Evolutionary conservation across 2,797 vertebrate species (phyloP).

Genomic region (Gymnoscopelus microlampas): DNA sequence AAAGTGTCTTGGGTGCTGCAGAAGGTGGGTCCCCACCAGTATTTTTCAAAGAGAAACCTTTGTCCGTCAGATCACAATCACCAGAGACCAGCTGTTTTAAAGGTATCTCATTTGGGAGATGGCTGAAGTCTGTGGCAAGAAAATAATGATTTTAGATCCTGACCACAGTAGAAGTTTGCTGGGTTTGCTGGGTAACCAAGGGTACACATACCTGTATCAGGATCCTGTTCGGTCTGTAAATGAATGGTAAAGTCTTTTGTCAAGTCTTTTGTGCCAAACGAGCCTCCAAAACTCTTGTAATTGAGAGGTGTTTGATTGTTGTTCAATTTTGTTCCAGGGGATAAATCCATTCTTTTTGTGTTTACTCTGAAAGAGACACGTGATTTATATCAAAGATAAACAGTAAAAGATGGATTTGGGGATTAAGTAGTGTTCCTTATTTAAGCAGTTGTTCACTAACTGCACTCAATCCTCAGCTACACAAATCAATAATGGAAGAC

Average conservation of each 20-base stretch:
- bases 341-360: conserved; percentile 49
- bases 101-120: conserved; percentile 80
- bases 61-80: conserved; percentile 78
- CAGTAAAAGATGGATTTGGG: too few species aligned
- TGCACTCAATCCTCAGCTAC: not conserved
- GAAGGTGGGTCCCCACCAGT: conserved; percentile 84
- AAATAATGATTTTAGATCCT: conserved; percentile 5
- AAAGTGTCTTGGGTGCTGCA: conserved; percentile 68
- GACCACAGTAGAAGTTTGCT: not conserved
- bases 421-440: not conserved
- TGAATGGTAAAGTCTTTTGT: conserved; percentile 63
- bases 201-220: conserved; percentile 70
- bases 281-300: conserved; percentile 87
- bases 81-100: conserved; percentile 84
- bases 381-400: too few species aligned
- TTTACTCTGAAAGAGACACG: not conserved
- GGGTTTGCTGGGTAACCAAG: not conserved
- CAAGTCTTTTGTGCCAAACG: conserved; percentile 75
- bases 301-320: conserved; percentile 76
- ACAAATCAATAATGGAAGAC: conserved; percentile 20
- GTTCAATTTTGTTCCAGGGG: conserved; percentile 79
- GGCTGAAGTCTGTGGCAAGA: conserved; percentile 77
- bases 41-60: conserved; percentile 76
- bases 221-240: conserved; percentile 77
- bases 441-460: not conserved